Conservation (phyloP, 1,140 invertebrate genomes). For the Choristoneura fumiferana region DNA sequence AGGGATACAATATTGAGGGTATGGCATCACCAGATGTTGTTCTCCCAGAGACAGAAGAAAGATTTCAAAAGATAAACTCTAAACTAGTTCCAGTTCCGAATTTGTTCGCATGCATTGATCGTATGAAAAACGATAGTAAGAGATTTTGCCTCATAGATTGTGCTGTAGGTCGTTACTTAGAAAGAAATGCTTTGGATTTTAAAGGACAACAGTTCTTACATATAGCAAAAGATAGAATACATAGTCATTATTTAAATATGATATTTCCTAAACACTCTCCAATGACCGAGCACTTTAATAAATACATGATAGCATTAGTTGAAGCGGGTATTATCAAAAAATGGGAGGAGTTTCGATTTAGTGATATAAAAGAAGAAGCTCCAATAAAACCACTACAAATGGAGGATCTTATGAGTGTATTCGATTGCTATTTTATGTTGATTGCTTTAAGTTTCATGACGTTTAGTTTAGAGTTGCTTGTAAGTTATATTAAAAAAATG, state of each 20-base stretch:
- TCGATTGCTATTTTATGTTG: conserved; percentile 44
- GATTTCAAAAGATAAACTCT: conserved; percentile 53
- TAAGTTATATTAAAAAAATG: too few species aligned
- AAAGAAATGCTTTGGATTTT: conserved; percentile 57
- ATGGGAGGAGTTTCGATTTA: conserved; percentile 54
- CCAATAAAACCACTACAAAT: conserved; percentile 36
- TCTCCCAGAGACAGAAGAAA: conserved; percentile 59
- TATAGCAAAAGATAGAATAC: conserved; percentile 62
- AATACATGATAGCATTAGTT: conserved; percentile 40
- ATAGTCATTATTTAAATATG: conserved; percentile 66
- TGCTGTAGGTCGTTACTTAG: conserved; percentile 57
- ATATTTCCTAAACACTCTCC: conserved; percentile 54
- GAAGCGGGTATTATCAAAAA: conserved; percentile 56
- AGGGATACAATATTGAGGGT: conserved; percentile 61
- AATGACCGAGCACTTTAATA: conserved; percentile 46
- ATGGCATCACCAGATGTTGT: conserved; percentile 66
- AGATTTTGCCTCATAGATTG: conserved; percentile 71
- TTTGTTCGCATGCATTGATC: conserved; percentile 53
- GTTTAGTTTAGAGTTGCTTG: conserved; percentile 26
- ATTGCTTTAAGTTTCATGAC: conserved; percentile 35
- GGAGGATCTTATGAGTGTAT: conserved; percentile 49
- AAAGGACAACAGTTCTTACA: conserved; percentile 67
- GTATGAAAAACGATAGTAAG: conserved; percentile 50
- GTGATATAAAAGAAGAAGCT: conserved; percentile 43
- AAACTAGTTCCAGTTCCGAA: conserved; percentile 48